Percentiles rank a stretch among this genome's conserved stretches.
phyloP scores from a whole-genome alignment of 1,140 invertebrate genomes.

The Cotesia typhae region DNA sequence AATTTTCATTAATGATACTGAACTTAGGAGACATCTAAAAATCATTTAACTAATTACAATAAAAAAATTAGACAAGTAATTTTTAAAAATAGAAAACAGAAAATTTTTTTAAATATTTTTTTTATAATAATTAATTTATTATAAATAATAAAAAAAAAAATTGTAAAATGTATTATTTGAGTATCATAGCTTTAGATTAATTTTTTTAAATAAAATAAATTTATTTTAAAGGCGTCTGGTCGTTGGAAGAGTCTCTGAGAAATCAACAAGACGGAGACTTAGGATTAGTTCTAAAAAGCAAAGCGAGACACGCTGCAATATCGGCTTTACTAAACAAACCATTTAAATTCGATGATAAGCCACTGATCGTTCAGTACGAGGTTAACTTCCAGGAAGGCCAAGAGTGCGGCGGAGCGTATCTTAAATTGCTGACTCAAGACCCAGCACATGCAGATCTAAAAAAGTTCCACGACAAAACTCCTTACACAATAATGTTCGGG shows the following conservation, averaged over 20 bases:
- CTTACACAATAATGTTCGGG: slow-evolving; percentile 99
- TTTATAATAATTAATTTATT: too few relatives aligned
- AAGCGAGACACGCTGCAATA: slow-evolving; percentile 97
- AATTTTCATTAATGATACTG: too few relatives aligned
- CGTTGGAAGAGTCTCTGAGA: slow-evolving; percentile 79
- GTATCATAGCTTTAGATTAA: neutral
- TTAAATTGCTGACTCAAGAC: slow-evolving; percentile 87
- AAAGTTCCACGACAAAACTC: slow-evolving; percentile 93
- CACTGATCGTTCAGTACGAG: slow-evolving; percentile 95
- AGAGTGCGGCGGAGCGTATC: slow-evolving; percentile 97
- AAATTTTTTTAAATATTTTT: too few relatives aligned
- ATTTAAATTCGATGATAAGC: slow-evolving; percentile 88
- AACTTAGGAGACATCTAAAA: too few relatives aligned
- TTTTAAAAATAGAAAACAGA: too few relatives aligned
- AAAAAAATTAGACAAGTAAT: too few relatives aligned
- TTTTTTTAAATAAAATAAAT: slow-evolving; percentile 7
- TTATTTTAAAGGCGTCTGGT: slow-evolving; percentile 71
- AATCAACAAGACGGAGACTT: slow-evolving; percentile 83
- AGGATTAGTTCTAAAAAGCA: slow-evolving; percentile 91
- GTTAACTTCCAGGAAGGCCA: slow-evolving; percentile 90
- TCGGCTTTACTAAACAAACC: slow-evolving; percentile 80
- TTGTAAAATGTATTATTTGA: neutral
- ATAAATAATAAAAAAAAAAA: too few relatives aligned
- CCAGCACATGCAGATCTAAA: slow-evolving; percentile 77
- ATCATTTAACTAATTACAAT: too few relatives aligned